Conservation (phyloP, 2,113 vertebrate species). For the Hyaena hyaena region DNA sequence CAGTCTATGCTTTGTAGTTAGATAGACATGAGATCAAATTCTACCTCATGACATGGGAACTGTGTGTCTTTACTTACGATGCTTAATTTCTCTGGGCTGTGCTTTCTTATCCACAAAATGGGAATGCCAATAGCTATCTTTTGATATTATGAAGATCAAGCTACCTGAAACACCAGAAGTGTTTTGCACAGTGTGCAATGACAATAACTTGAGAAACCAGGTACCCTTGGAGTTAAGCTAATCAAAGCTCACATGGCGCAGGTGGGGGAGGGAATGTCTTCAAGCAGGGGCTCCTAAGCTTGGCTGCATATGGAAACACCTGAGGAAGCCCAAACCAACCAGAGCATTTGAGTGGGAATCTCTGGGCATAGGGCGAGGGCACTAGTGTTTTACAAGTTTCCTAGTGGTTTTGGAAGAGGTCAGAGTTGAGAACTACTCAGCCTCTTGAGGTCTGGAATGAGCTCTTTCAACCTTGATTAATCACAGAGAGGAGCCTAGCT, state of each 20-base stretch:
- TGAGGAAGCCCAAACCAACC: neutral
- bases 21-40: neutral
- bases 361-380: fast-evolving
- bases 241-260: neutral
- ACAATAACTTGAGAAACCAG: neutral
- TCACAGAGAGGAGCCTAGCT: neutral
- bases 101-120: neutral
- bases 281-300: fast-evolving
- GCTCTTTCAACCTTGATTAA: neutral
- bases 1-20: neutral
- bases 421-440: neutral
- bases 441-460: neutral
- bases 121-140: neutral
- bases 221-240: neutral
- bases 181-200: neutral
- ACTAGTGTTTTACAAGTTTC: neutral
- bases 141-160: neutral
- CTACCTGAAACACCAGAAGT: neutral
- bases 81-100: neutral
- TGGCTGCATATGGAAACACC: neutral
- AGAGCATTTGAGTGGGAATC: neutral
- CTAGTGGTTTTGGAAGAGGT: neutral
- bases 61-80: neutral
- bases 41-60: fast-evolving
- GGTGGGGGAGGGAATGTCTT: neutral